Base-by-base conservation (phyloP, 1,140 invertebrate species). In the Drosophila hydei region DNA sequence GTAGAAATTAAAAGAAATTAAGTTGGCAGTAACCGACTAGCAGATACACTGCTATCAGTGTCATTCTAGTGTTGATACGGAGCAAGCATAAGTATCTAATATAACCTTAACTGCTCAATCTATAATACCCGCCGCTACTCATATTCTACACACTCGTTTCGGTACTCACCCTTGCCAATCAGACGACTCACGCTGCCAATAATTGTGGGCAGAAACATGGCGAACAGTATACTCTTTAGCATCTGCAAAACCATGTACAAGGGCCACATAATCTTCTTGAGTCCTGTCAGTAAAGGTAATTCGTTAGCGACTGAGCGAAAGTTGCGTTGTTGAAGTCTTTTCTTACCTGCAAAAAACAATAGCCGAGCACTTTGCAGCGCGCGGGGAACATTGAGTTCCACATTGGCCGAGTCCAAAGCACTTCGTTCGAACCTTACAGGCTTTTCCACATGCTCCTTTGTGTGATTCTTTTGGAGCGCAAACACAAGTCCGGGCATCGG, bases 201-300 rank as follows among this genome's bases (percentile, higher is more conserved):
- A 43, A 97, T 95, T 56, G 95, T 96, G 1, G 96, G 96, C 77
- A 97, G 92, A 91, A 97, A 96, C 91, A 97, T 94, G 7, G 96
- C 96, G 4, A 97, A 93, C 5, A 97, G 91, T 9, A 96, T 93
- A 16, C 95, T 96, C 91, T 97, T 97, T 69, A 96, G 93, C 14
- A 97, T 93, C 92, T 97, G 96, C 3, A 94, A 94, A 1, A 95
- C 96, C 75, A 96, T 94, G 63, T 96, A 93, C 14, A 97, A 91
- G 3, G 96, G 96, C 77, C 96, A 92, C 79, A 97, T 93, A 54
- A 96, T 92, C 89, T 97, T 97, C 92, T 96, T 97, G 54, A 97
- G 91, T 92, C 94, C 93, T 92, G 92, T 84, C 55, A 36, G 9
- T 4, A 1, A 48, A 47, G 47, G n/a, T 4, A 33, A 18, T 1